Evolutionary conservation across 23 tunicate species (phyloP).

Genomic region (Ascidia mentula): DNA sequence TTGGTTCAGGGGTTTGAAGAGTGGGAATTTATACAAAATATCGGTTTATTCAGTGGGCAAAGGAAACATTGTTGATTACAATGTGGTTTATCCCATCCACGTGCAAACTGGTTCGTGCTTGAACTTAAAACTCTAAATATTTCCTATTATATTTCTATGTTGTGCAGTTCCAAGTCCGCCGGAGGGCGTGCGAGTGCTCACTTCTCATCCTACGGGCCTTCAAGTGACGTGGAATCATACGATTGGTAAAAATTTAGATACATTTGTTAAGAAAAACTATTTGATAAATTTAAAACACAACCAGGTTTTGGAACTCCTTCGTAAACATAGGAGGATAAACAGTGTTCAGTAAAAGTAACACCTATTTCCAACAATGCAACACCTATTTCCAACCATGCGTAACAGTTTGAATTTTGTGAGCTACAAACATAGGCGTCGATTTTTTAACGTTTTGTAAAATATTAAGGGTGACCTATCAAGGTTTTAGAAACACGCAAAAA

Average conservation of each 20-base stretch:
- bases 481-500: no score
- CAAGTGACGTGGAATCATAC: constrained; percentile 30
- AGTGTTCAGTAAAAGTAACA: no score
- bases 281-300: not conserved
- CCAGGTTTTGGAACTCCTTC: no score
- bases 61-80: constrained; percentile 20
- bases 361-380: no score
- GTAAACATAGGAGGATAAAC: no score
- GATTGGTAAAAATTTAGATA: constrained; percentile 1
- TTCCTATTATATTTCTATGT: not conserved
- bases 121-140: not conserved
- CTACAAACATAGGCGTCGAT: no score
- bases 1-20: constrained; percentile 2
- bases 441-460: no score
- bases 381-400: no score
- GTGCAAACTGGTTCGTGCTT: constrained; percentile 32
- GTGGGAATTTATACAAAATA: constrained; percentile 53
- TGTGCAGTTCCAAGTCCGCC: constrained; percentile 44
- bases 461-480: no score
- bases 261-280: not conserved
- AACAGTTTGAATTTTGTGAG: no score
- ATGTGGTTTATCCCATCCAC: constrained; percentile 30
- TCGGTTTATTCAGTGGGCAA: constrained; percentile 49
- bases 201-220: constrained; percentile 5
- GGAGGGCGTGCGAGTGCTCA: not conserved